These are phyloP conservation scores for Castor canadensis DNA, from an alignment of 2,113 vertebrate species.

Conservation along the genomic window DNA sequence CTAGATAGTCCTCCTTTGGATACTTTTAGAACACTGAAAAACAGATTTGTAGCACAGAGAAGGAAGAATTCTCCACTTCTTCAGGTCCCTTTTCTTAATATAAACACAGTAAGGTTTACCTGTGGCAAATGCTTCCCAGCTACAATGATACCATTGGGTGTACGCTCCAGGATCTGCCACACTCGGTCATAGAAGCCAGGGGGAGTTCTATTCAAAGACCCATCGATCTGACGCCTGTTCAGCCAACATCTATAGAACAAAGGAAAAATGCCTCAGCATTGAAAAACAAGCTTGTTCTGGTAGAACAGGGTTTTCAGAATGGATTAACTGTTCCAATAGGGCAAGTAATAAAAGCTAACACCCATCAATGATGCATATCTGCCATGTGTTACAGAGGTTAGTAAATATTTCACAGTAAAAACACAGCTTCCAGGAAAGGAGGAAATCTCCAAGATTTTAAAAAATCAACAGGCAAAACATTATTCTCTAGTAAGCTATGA, in stretches of 20 bases:
- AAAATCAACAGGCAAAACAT: background rate
- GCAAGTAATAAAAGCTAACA: background rate
- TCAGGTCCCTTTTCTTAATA: background rate
- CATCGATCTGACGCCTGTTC: slow-evolving; percentile 94
- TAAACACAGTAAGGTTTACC: slow-evolving; percentile 82
- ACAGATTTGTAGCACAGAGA: background rate
- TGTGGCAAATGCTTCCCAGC: slow-evolving; percentile 93
- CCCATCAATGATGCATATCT: background rate
- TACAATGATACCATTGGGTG: slow-evolving; percentile 91
- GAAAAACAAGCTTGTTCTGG: background rate
- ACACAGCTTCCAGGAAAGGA: background rate
- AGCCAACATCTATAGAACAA: slow-evolving; percentile 90
- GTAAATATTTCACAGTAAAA: slow-evolving; percentile 22
- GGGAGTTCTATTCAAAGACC: slow-evolving; percentile 95
- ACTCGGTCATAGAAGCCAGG: slow-evolving; percentile 95
- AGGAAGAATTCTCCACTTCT: background rate
- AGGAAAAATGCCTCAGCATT: background rate
- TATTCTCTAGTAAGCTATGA: background rate
- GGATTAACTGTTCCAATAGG: background rate
- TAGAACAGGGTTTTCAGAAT: background rate
- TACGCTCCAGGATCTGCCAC: slow-evolving; percentile 98
- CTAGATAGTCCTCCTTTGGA: background rate
- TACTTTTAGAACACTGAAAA: background rate
- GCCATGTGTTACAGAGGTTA: background rate
- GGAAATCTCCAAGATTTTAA: background rate